Evolutionary conservation across 2,888 invertebrate genomes (phyloP).

Genomic region (Eumacrocentrus americanus): DNA sequence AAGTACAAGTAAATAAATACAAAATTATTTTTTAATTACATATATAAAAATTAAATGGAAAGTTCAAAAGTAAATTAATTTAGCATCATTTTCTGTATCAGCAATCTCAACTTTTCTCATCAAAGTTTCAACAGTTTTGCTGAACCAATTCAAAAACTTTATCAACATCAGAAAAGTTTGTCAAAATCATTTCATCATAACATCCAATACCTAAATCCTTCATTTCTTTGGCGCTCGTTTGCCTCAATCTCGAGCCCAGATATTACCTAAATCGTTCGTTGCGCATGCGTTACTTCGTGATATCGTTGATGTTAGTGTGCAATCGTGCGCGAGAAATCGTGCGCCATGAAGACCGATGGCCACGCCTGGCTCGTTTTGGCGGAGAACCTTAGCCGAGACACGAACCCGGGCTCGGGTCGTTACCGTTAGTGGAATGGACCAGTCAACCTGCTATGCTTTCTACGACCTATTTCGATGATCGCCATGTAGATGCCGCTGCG

Average conservation of each 20-base stretch:
- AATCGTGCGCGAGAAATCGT: slow-evolving; percentile 32
- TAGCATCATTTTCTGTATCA: not conserved
- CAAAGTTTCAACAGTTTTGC: not conserved
- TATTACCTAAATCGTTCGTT: slow-evolving; percentile 11
- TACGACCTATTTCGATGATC: slow-evolving; percentile 61
- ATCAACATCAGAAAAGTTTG: not conserved
- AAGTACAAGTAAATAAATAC: not conserved
- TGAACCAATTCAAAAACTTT: slow-evolving; percentile 2
- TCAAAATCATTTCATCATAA: not conserved
- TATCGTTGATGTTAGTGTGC: slow-evolving; percentile 6
- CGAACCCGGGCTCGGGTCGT: slow-evolving; percentile 57
- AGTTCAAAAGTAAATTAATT: too few relatives aligned
- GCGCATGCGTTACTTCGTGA: slow-evolving; percentile 41
- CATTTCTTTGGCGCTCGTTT: not conserved
- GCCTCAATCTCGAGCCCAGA: slow-evolving; percentile 6
- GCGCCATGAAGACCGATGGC: slow-evolving; percentile 29
- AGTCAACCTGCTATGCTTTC: slow-evolving; percentile 45
- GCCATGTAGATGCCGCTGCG: slow-evolving; percentile 61
- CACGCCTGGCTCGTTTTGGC: slow-evolving; percentile 50
- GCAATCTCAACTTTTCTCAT: not conserved
- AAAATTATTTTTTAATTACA: not conserved
- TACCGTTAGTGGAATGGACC: slow-evolving; percentile 62
- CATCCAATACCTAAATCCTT: not conserved
- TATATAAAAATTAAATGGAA: not conserved
- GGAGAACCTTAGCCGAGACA: slow-evolving; percentile 56